A percentile compares a stretch with the other conserved stretches of the same genome.
phyloP scores from a whole-genome alignment of 2,797 vertebrate species.

The Girardinus metallicus region DNA sequence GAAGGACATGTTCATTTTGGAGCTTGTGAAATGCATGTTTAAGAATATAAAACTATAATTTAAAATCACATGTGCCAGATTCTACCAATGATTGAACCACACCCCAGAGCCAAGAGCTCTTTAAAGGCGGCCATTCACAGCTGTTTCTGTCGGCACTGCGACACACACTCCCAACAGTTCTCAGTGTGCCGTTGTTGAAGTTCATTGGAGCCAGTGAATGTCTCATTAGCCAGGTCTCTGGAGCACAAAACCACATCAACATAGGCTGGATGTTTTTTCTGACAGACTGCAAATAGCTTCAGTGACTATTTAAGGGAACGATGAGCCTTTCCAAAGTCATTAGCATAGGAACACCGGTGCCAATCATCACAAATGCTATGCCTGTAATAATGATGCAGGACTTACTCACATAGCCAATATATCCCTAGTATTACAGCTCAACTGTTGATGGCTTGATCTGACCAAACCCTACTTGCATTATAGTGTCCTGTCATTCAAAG shows the following conservation, averaged over 20 bases:
- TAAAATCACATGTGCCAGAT: constrained; percentile 20
- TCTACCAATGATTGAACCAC: neutral
- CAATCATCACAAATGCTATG: constrained; percentile 37
- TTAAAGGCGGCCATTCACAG: constrained; percentile 21
- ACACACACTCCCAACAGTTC: constrained; percentile 1
- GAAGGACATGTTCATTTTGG: neutral
- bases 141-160: neutral
- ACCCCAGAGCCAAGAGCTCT: constrained; percentile 15
- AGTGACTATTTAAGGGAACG: constrained; percentile 47
- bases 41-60: constrained; percentile 18
- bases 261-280: constrained; percentile 52
- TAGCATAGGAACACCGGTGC: constrained; percentile 40
- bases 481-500: constrained; percentile 37
- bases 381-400: constrained; percentile 38
- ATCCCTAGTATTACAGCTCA: constrained; percentile 44
- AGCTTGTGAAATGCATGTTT: neutral
- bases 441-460: constrained; percentile 52
- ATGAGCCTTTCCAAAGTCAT: constrained; percentile 39
- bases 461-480: constrained; percentile 38
- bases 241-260: constrained; percentile 47
- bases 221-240: constrained; percentile 54
- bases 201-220: constrained; percentile 28
- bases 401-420: constrained; percentile 35
- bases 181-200: constrained; percentile 27
- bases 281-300: constrained; percentile 60